These are phyloP conservation scores for Vannuccia rotundouncinata DNA, from an alignment of 2,888 invertebrate genomes.

Conservation along the genomic window DNA sequence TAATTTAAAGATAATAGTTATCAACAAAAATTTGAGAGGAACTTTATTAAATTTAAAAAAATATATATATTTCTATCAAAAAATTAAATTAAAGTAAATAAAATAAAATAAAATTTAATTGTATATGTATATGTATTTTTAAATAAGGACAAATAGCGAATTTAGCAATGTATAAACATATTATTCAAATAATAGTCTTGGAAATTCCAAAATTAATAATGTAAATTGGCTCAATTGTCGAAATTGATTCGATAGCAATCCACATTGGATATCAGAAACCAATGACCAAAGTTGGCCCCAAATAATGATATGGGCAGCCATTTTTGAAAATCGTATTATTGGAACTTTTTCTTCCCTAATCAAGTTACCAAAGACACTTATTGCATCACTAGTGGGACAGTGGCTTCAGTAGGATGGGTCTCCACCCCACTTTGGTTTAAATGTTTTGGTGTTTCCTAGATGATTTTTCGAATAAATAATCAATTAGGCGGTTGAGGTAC, in stretches of 20 bases:
- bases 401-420: background rate
- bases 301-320: background rate
- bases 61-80: too few relatives aligned
- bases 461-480: background rate
- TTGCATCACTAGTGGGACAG: background rate
- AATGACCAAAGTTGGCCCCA: background rate
- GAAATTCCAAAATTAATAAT: too few relatives aligned
- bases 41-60: too few relatives aligned
- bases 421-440: background rate
- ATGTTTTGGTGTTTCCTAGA: background rate
- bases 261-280: background rate
- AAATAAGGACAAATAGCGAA: too few relatives aligned
- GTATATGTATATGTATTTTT: too few relatives aligned
- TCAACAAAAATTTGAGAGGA: too few relatives aligned
- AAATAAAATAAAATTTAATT: too few relatives aligned
- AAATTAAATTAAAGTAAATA: too few relatives aligned
- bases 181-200: too few relatives aligned
- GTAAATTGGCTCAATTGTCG: background rate
- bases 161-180: too few relatives aligned
- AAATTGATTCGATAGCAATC: background rate
- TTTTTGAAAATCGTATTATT: background rate
- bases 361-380: background rate
- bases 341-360: background rate
- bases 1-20: too few relatives aligned
- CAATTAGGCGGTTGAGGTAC: background rate